phyloP scores from a whole-genome alignment of 2,113 vertebrate genomes.

The chimpanzee (Pan troglodytes) region NHGRI_mPanTro3-v2.1_pri NC_072420.2:27984001-27984500 shows the following conservation, averaged over 20 bases:
- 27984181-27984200: background rate
- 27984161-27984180: background rate
- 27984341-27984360: background rate
- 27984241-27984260: background rate
- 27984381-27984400: background rate
- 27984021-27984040: background rate
- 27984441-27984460: background rate
- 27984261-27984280: background rate
- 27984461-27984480: accelerated
- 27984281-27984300: background rate
- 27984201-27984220: background rate
- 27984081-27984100: background rate
- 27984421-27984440: background rate
- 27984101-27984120: background rate
- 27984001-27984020: background rate
- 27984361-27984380: background rate
- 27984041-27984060: background rate
- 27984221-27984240: background rate
- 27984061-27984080: background rate
- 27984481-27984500: background rate
- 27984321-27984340: background rate
- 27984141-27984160: background rate
- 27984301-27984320: background rate
- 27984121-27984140: background rate
- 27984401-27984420: background rate